Conservation (phyloP, 2,797 vertebrate species). For the Syndactyla subalaris region DNA sequence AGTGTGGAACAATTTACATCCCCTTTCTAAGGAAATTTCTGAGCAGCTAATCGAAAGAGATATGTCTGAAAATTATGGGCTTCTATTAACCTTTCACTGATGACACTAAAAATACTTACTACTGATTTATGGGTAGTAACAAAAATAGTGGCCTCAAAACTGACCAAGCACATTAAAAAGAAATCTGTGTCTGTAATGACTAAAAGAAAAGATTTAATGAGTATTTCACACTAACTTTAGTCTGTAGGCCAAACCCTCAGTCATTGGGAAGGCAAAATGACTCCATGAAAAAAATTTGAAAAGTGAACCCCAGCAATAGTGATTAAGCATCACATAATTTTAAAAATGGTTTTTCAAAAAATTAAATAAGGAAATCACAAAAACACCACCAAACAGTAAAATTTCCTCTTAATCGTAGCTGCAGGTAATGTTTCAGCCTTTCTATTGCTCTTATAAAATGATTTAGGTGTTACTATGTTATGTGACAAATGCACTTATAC, state of each 20-base stretch:
- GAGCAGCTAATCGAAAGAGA: constrained; percentile 64
- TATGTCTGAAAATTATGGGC: constrained; percentile 52
- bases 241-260: neutral
- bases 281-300: neutral
- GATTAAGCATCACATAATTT: neutral
- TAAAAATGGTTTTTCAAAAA: neutral
- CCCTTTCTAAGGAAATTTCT: constrained; percentile 59
- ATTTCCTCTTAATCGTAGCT: neutral
- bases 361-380: neutral
- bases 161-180: constrained; percentile 62
- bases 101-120: constrained; percentile 69
- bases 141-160: constrained; percentile 47
- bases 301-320: neutral
- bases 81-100: constrained; percentile 72
- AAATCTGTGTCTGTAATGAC: constrained; percentile 32
- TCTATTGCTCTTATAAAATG: constrained; percentile 18
- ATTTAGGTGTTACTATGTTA: constrained; percentile 11
- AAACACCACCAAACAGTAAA: neutral
- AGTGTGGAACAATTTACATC: constrained; percentile 57
- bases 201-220: constrained; percentile 50
- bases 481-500: neutral
- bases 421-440: constrained; percentile 15
- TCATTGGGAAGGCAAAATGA: neutral
- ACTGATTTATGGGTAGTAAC: constrained; percentile 64
- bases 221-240: neutral